Conservation (phyloP, 2,888 invertebrate species). For the Portevinia maculata region DNA sequence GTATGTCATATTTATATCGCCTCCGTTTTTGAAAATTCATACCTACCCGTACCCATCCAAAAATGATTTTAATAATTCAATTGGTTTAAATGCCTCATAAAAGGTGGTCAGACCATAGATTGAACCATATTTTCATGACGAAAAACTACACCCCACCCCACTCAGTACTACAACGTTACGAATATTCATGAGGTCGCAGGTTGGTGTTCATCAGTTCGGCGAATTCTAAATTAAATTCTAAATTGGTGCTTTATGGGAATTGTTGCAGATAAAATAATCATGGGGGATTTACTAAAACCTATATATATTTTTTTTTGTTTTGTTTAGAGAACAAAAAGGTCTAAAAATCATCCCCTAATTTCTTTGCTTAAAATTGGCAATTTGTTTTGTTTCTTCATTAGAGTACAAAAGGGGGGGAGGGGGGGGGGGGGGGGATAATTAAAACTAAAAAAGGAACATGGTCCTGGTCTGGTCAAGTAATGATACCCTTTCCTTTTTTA, state of each 20-base stretch:
- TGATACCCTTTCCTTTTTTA: constrained; percentile 38
- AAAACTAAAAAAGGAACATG: constrained; percentile 27
- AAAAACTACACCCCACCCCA: constrained; percentile 13
- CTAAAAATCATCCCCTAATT: constrained; percentile 4
- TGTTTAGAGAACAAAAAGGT: constrained; percentile 10
- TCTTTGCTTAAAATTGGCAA: constrained; percentile 36
- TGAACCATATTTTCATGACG: not conserved
- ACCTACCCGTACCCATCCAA: constrained; percentile 2
- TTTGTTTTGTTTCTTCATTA: constrained; percentile 58
- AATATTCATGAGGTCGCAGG: constrained; percentile 39
- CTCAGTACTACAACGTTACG: constrained; percentile 34
- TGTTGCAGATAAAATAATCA: constrained; percentile 24
- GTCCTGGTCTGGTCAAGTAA: constrained; percentile 29
- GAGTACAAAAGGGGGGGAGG: not conserved
- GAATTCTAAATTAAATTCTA: constrained; percentile 52
- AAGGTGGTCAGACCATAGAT: constrained; percentile 8
- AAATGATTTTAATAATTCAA: constrained; percentile 37
- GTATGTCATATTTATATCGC: not conserved
- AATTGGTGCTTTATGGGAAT: constrained; percentile 49
- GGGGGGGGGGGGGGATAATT: constrained; percentile 12
- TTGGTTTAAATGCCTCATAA: constrained; percentile 32
- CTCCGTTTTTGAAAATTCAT: constrained; percentile 32
- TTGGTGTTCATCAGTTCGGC: not conserved
- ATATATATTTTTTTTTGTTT: constrained; percentile 3
- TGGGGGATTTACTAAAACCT: constrained; percentile 28